Percentiles rank a stretch among this genome's conserved stretches.
Evolutionary conservation across 2,113 vertebrate genomes (phyloP).

Genomic region (Vanacampus margaritifer): DNA sequence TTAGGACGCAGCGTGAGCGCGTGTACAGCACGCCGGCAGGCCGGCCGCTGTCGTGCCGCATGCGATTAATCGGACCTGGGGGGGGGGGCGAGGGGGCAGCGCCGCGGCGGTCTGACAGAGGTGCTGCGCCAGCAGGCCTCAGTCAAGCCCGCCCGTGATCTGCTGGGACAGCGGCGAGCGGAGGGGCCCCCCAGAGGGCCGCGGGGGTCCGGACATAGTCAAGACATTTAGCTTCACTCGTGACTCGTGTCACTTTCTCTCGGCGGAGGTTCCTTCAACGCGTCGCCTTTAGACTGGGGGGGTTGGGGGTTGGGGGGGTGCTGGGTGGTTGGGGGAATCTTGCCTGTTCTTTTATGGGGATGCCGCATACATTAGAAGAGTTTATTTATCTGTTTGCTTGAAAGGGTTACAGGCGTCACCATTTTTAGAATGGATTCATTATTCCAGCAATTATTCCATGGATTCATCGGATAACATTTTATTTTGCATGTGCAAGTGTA

Average conservation of each 20-base stretch:
- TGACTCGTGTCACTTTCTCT: slow-evolving; percentile 73
- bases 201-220: slow-evolving; percentile 69
- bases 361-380: not conserved
- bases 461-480: too few species aligned
- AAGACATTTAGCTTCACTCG: slow-evolving; percentile 76
- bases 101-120: slow-evolving; percentile 68
- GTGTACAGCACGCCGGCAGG: slow-evolving; percentile 63
- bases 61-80: slow-evolving; percentile 69
- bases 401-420: too few species aligned
- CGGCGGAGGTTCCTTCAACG: slow-evolving; percentile 65
- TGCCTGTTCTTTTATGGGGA: slow-evolving; percentile 44
- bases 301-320: slow-evolving; percentile 60
- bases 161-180: slow-evolving; percentile 66
- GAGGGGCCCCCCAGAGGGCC: slow-evolving; percentile 55
- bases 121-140: slow-evolving; percentile 76
- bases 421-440: too few species aligned
- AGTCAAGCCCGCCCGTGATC: slow-evolving; percentile 65
- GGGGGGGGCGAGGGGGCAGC: too few species aligned
- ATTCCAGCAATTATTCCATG: too few species aligned
- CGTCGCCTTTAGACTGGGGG: slow-evolving; percentile 64
- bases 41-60: slow-evolving; percentile 36
- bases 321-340: too few species aligned
- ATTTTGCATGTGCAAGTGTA: too few species aligned
- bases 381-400: too few species aligned
- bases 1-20: slow-evolving; percentile 57